Base-by-base conservation (phyloP, 2,888 invertebrate genomes). In the Mimumesa dahlbomi region DNA sequence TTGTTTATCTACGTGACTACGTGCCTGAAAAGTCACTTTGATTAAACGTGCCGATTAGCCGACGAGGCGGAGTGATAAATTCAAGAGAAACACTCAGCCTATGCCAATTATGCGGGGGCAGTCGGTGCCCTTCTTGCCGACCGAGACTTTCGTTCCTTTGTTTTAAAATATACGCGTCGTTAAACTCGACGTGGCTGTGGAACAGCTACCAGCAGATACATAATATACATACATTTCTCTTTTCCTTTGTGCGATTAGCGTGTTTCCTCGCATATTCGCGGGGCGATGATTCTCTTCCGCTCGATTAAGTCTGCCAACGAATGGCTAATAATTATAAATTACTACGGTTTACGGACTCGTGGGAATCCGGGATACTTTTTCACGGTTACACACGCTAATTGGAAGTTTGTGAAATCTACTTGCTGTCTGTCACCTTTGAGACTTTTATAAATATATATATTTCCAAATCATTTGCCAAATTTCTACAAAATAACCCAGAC, bases 21-120 rank as follows among this genome's bases (percentile, higher is more conserved):
- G 74, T 72, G 77, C 66, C 77, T 62, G 69, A 75, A 79, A 75
- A 76, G 71, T 75, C 73, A 72, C 71, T 77, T 68, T 75, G 68
- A 75, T 77, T 75, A 75, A 84, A 81, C 77, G 81, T 77, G 79
- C 68, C 82, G 79, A 78, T 80, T 68, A 64, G 70, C 38, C 50
- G 67, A 54, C 66, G 61, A 50, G 49, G 25, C 48, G 40, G 36
- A 40, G 16, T 56, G 75, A 67, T 71, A 75, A 74, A 71, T 70
- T 66, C 43, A 61, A 64, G 70, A 59, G 66, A 53, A 71, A 64
- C 63, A 66, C 58, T 59, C 62, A 42, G 52, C 56, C 49, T 59
- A 59, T 50, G 63, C 63, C 70, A 74, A 75, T 75, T 75, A 75
- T 59, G 38, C 45, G 54, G 31, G 34, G 46, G 9, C 42, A 31